Conservation (phyloP, 2,113 vertebrate species). For the Lophius piscatorius region DNA sequence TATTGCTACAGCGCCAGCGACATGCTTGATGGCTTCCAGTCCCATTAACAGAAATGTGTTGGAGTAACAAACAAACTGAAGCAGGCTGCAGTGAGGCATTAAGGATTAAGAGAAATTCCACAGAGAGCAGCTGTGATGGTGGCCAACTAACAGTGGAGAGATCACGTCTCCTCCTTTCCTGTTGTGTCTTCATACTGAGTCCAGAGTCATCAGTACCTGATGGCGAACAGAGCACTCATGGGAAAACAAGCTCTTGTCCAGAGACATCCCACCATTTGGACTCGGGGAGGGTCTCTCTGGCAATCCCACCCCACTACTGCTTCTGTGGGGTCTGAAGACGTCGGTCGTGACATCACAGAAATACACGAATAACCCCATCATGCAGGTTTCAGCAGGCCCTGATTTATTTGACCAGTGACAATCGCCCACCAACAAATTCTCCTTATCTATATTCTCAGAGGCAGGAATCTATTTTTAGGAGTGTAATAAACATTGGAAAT, state of each 20-base stretch:
- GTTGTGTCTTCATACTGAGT: slow-evolving; percentile 9
- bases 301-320: slow-evolving; percentile 21
- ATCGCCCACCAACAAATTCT: background rate
- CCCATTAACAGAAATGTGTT: background rate
- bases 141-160: slow-evolving; percentile 7
- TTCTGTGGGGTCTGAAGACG: slow-evolving; percentile 47
- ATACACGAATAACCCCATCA: no score
- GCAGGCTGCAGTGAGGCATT: slow-evolving; percentile 16
- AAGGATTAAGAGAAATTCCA: slow-evolving; percentile 1
- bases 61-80: slow-evolving; percentile 14
- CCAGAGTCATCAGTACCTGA: slow-evolving; percentile 25
- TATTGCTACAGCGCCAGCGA: background rate
- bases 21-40: background rate
- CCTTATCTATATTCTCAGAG: slow-evolving; percentile 14
- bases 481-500: slow-evolving; percentile 10
- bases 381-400: background rate
- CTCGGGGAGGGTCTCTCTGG: slow-evolving; percentile 39
- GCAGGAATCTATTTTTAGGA: slow-evolving; percentile 27
- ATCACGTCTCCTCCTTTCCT: slow-evolving; percentile 19
- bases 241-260: slow-evolving; percentile 27
- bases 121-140: slow-evolving; percentile 5
- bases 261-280: slow-evolving; percentile 47
- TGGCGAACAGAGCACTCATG: slow-evolving; percentile 36
- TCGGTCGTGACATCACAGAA: slow-evolving; percentile 29
- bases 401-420: slow-evolving; percentile 21